These are phyloP conservation scores for Lucifuga dentata DNA, from an alignment of 2,113 vertebrate species.

Conservation along the genomic window DNA sequence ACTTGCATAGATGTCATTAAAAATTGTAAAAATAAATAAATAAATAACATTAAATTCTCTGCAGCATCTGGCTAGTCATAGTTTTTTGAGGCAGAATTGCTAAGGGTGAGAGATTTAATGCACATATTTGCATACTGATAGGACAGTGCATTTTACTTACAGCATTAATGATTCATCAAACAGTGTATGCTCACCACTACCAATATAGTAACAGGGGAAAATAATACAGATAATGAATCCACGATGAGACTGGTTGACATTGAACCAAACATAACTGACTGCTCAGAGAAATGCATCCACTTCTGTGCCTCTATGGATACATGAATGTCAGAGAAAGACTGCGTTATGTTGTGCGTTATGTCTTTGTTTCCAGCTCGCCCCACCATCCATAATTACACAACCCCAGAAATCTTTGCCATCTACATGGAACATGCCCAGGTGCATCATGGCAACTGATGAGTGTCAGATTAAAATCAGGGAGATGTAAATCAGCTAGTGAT, in stretches of 20 bases:
- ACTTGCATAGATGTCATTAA: background rate
- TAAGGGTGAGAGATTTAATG: conserved; percentile 15
- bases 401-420: conserved; percentile 44
- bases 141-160: conserved; percentile 19
- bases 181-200: conserved; percentile 27
- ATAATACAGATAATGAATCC: conserved; percentile 69
- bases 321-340: conserved; percentile 61
- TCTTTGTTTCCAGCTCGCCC: conserved; percentile 46
- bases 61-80: conserved; percentile 26
- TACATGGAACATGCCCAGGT: conserved; percentile 70
- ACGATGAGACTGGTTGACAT: conserved; percentile 48
- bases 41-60: too few species aligned
- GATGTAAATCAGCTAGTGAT: conserved; percentile 74
- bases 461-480: conserved; percentile 71
- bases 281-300: conserved; percentile 47
- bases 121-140: conserved; percentile 42
- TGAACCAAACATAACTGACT: conserved; percentile 57
- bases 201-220: conserved; percentile 50
- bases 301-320: conserved; percentile 42
- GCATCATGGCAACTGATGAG: conserved; percentile 79
- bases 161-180: conserved; percentile 40
- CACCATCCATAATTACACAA: conserved; percentile 43
- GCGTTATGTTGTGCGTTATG: conserved; percentile 63
- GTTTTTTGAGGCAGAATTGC: conserved; percentile 7
- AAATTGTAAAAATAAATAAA: conserved; percentile 19